Percentiles rank a stretch among this genome's conserved stretches.
phyloP scores from a whole-genome alignment of 2,888 invertebrate genomes.

The Pseudeuparius sepicola region DNA sequence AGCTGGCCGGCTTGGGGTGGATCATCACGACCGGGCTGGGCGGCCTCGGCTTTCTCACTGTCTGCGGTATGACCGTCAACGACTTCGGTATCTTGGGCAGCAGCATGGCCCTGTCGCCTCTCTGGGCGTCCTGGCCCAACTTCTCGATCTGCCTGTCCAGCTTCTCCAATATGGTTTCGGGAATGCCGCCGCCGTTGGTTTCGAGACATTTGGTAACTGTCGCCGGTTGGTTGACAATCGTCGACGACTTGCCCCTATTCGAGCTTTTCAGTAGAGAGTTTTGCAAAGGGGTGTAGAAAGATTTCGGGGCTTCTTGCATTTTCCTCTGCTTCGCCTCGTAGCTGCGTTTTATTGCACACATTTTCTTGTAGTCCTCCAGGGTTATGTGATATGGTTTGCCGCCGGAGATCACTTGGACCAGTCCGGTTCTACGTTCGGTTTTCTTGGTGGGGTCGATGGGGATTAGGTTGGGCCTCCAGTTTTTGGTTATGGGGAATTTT shows the following conservation, averaged over 20 bases:
- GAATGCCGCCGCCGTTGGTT: slow-evolving; percentile 21
- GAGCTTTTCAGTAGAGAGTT: background rate
- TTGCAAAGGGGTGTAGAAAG: background rate
- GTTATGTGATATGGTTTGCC: slow-evolving; percentile 74
- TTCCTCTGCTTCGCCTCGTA: slow-evolving; percentile 40
- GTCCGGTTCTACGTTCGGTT: slow-evolving; percentile 41
- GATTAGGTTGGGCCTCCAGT: slow-evolving; percentile 63
- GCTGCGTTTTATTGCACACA: slow-evolving; percentile 62
- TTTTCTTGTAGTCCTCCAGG: slow-evolving; percentile 68
- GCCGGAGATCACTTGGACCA: slow-evolving; percentile 65
- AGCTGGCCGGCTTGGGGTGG: too few relatives aligned
- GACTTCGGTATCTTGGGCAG: slow-evolving; percentile 75
- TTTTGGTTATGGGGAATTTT: slow-evolving; percentile 47
- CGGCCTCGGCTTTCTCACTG: slow-evolving; percentile 36
- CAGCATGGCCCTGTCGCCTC: slow-evolving; percentile 35
- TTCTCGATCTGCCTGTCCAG: slow-evolving; percentile 42
- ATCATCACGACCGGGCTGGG: slow-evolving; percentile 34
- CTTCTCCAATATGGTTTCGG: slow-evolving; percentile 37
- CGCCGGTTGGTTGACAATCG: background rate
- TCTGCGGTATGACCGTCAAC: slow-evolving; percentile 69
- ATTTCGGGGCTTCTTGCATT: slow-evolving; percentile 46
- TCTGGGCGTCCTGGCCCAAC: slow-evolving; percentile 28
- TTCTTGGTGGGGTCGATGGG: slow-evolving; percentile 44
- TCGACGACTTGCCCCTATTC: background rate
- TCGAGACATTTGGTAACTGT: slow-evolving; percentile 18